A percentile compares a stretch with the other conserved stretches of the same genome.
phyloP scores from a whole-genome alignment of 2,888 invertebrate genomes.

The Orthonychiurus folsomi region DNA sequence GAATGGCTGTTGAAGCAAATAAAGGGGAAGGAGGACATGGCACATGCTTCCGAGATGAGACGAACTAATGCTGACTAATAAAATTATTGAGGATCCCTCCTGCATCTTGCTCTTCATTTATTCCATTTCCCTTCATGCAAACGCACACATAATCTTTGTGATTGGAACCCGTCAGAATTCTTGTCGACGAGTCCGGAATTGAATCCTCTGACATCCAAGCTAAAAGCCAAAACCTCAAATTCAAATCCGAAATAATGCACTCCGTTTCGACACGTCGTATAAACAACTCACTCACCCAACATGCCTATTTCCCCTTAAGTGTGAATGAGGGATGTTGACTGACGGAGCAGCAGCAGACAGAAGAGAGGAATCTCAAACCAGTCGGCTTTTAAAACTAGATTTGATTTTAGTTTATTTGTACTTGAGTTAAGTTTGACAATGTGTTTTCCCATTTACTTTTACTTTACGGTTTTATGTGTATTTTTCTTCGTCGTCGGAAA shows the following conservation, averaged over 20 bases:
- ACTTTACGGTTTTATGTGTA: no score
- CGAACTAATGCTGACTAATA: neutral
- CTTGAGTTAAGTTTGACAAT: no score
- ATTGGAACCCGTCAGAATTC: neutral
- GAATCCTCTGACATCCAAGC: neutral
- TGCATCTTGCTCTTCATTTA: neutral
- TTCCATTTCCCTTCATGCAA: neutral
- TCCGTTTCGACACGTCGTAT: neutral
- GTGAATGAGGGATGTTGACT: neutral
- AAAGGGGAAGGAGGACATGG: no score
- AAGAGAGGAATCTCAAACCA: no score
- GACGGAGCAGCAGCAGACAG: neutral
- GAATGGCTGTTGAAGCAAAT: neutral
- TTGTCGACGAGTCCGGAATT: constrained; percentile 1
- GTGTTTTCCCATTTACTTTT: no score
- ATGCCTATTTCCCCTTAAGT: neutral
- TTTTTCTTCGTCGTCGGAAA: no score
- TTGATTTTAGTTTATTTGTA: no score
- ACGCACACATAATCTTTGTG: neutral
- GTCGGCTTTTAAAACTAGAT: no score
- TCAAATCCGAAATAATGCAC: neutral
- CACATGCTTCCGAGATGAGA: no score
- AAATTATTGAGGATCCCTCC: neutral
- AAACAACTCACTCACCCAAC: constrained; percentile 1
- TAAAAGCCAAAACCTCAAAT: no score